Evolutionary conservation across 2,888 invertebrate genomes (phyloP), one percentile per base, ranked within the genome.

Genomic region (Hypselothyrea guttata): DNA sequence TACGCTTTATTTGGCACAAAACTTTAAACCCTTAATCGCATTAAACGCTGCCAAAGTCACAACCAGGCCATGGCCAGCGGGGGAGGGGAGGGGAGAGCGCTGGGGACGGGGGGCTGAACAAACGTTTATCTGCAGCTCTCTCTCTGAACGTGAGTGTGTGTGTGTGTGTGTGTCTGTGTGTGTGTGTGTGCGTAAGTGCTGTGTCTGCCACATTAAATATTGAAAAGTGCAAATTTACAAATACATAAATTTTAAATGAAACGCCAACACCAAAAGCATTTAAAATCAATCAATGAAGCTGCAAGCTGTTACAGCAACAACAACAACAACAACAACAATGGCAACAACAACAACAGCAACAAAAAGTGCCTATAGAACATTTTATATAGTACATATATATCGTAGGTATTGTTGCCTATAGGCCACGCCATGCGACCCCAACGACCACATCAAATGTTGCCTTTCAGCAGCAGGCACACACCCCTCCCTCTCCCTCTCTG

Each of bases 21-120:
- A 78, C 76, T 82, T 77, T 84, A 82, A 84, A 75, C 79, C 75
- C 71, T 79, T 84, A 82, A 82, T 84, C 82, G 82, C 82, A 82
- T 82, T 84, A 82, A 75, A 66, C 70, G 78, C 75, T 63, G 78
- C 56, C 58, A 74, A 74, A 71, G 70, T 70, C 71, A 71, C 33
- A 63, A 47, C 44, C 53, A 57, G 1, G 5, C 15, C 2, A 28
- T 12, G 38, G 13, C n/a, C n/a, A n/a, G n/a, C n/a, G 8, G 4
- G 31, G 30, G 7, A 5, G 31, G 30, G 33, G 5, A n/a, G 12
- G 12, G 12, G 13, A 16, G 22, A 37, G 27, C 3, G 1, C 5
- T 8, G 12, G 31, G 7, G n/a, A 8, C 15, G n/a, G 46, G 11
- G 5, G 16, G 30, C 30, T 8, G 11, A 12, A 7, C 12, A n/a